These are phyloP conservation scores for Rhagophthalmus giganteus DNA, from an alignment of 2,888 invertebrate species.

Conservation along the genomic window DNA sequence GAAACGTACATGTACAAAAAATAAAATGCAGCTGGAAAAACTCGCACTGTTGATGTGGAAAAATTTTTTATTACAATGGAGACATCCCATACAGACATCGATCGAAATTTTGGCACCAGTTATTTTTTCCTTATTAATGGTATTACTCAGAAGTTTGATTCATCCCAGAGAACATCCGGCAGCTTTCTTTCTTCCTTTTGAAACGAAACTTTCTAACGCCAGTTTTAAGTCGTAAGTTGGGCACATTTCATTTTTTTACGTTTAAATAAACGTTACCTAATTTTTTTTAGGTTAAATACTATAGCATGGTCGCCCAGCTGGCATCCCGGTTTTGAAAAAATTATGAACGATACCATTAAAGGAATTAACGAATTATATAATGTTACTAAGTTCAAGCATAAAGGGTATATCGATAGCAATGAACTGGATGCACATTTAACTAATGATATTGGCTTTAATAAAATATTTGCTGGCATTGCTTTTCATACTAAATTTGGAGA, in stretches of 20 bases:
- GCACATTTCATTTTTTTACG: neutral
- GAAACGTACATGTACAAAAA: too few relatives aligned
- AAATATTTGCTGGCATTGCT: neutral
- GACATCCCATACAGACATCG: slow-evolving; percentile 67
- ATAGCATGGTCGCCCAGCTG: neutral
- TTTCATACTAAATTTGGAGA: neutral
- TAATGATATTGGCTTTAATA: neutral
- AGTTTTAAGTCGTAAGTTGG: slow-evolving; percentile 7
- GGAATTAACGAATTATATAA: neutral
- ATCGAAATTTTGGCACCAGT: slow-evolving; percentile 69
- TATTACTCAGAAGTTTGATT: slow-evolving; percentile 70
- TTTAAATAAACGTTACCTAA: slow-evolving; percentile 33
- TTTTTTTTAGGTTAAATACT: too few relatives aligned
- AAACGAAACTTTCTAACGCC: slow-evolving; percentile 2
- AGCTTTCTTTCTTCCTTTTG: slow-evolving; percentile 6
- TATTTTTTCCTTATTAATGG: slow-evolving; percentile 67
- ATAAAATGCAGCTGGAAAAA: slow-evolving; percentile 48
- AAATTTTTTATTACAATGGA: slow-evolving; percentile 74
- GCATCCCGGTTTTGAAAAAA: neutral
- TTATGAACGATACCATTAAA: neutral
- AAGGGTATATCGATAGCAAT: neutral
- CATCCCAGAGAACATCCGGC: slow-evolving; percentile 54
- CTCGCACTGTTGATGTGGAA: slow-evolving; percentile 79
- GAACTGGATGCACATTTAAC: neutral
- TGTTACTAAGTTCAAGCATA: neutral